A percentile compares a stretch with the other conserved stretches of the same genome.
Evolutionary conservation across 2,113 vertebrate genomes (phyloP).

Genomic region (Cichladusa arquata): DNA sequence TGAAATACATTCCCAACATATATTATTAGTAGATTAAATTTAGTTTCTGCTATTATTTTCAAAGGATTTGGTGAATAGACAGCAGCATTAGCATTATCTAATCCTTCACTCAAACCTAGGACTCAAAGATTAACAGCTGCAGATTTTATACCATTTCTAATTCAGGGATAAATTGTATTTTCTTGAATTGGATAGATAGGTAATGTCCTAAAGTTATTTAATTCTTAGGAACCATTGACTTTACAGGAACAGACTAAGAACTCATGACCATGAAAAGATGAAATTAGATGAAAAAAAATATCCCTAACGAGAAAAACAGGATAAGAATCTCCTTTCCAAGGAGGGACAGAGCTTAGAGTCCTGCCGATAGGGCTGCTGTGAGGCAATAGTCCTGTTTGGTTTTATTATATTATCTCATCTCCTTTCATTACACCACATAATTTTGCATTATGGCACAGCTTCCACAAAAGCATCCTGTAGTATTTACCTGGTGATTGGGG

Average conservation of each 20-base stretch:
- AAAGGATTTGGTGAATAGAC: conserved; percentile 39
- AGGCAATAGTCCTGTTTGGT: neutral
- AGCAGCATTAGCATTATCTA: conserved; percentile 7
- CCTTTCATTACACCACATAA: neutral
- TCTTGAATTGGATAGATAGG: neutral
- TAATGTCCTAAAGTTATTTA: conserved; percentile 16
- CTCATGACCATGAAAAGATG: conserved; percentile 11
- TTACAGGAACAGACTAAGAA: neutral
- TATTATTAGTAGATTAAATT: conserved; percentile 24
- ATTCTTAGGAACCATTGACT: conserved; percentile 16
- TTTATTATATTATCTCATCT: neutral
- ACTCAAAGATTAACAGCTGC: conserved; percentile 43
- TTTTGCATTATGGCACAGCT: neutral
- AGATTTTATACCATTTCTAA: conserved; percentile 38
- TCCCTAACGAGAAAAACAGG: neutral
- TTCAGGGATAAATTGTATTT: conserved; percentile 24
- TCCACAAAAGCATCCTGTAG: neutral
- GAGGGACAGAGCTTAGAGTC: neutral
- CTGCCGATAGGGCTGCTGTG: neutral
- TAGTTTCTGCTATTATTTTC: conserved; percentile 32
- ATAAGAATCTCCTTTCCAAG: neutral
- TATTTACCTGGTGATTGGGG: neutral
- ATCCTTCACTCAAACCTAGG: conserved; percentile 10
- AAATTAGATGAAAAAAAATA: conserved; percentile 29
- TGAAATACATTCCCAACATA: conserved; percentile 7